Evolutionary conservation across 2,888 invertebrate genomes (phyloP).

Genomic region (Pegoplata infirma): DNA sequence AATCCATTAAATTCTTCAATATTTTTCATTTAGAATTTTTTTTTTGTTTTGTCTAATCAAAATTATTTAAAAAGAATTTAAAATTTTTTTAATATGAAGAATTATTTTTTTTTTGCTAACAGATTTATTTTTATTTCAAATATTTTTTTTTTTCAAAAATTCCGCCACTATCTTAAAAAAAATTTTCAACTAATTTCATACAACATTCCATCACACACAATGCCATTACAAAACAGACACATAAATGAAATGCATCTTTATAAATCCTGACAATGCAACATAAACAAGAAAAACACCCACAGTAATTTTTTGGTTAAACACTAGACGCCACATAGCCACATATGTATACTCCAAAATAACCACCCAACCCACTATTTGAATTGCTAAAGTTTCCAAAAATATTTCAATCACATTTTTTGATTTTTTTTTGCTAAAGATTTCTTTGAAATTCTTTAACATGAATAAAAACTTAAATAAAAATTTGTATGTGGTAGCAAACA

Average conservation of each 20-base stretch:
- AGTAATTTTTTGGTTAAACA: conserved; percentile 1
- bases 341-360: too few species aligned
- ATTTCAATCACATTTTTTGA: neutral
- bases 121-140: too few species aligned
- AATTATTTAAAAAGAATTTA: neutral
- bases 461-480: neutral
- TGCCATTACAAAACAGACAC: conserved; percentile 29
- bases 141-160: too few species aligned
- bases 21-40: neutral
- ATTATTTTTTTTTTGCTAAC: neutral
- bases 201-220: conserved; percentile 21
- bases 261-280: conserved; percentile 21
- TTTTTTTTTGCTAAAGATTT: neutral
- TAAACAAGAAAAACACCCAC: conserved; percentile 36
- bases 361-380: conserved; percentile 20
- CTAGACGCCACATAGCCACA: conserved; percentile 15
- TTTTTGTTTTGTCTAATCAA: neutral
- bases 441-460: neutral
- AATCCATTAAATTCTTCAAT: too few species aligned
- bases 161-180: too few species aligned
- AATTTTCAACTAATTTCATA: neutral
- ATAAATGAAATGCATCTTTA: conserved; percentile 44
- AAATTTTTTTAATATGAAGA: neutral
- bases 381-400: neutral
- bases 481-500: neutral